Percentiles rank a stretch among this genome's conserved stretches.
Conservation (phyloP, 30 jellyfish, hydroid and myxozoan genomes). For the Rhopilema esculentum region DNA sequence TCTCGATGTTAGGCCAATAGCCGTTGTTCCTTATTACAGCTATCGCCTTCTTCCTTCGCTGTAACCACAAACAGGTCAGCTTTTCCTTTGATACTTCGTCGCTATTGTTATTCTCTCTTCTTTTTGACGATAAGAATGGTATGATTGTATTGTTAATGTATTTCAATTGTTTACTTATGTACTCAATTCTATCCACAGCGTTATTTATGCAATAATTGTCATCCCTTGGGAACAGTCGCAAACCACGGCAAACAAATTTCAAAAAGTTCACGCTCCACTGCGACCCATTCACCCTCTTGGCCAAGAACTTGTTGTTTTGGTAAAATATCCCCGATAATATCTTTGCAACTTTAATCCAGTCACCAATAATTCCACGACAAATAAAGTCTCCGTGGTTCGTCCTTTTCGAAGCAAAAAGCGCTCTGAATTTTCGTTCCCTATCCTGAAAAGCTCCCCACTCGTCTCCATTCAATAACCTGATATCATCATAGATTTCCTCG, state of each 20-base stretch:
- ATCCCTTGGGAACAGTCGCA: slow-evolving; percentile 36
- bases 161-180: slow-evolving; percentile 6
- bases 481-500: slow-evolving; percentile 29
- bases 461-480: slow-evolving; percentile 28
- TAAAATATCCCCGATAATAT: slow-evolving; percentile 28
- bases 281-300: slow-evolving; percentile 22
- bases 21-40: too few species aligned
- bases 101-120: slow-evolving; percentile 3
- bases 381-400: slow-evolving; percentile 5
- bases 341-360: slow-evolving; percentile 2
- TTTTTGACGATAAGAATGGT: slow-evolving; percentile 14
- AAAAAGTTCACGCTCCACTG: slow-evolving; percentile 38
- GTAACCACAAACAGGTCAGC: background rate
- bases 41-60: slow-evolving; percentile 10
- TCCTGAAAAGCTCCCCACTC: slow-evolving; percentile 16
- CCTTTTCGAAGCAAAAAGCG: slow-evolving; percentile 14
- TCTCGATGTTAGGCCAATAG: too few species aligned
- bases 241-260: slow-evolving; percentile 17
- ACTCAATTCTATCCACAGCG: slow-evolving; percentile 27
- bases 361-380: background rate
- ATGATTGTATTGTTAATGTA: background rate
- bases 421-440: slow-evolving; percentile 20
- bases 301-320: slow-evolving; percentile 28
- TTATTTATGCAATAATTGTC: slow-evolving; percentile 8
- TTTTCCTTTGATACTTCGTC: background rate